These are phyloP conservation scores for Leptosomus discolor DNA, from an alignment of 2,113 vertebrate species.

Conservation along the genomic window DNA sequence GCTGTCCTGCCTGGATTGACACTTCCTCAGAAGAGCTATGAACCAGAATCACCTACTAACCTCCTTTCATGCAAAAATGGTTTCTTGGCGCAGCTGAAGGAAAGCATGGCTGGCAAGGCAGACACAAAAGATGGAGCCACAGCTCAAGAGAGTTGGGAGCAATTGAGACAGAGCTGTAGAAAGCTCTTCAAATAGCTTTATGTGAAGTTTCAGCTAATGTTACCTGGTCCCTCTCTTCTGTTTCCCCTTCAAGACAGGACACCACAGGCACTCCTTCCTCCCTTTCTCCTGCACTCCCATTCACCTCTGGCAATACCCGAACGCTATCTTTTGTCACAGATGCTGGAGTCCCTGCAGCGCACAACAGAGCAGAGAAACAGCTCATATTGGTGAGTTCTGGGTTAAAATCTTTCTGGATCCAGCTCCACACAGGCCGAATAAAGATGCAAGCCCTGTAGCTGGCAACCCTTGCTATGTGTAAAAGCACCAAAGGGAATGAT, in stretches of 20 bases:
- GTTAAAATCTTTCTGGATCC: background rate
- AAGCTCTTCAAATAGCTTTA: background rate
- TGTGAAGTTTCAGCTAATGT: background rate
- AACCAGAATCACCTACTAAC: background rate
- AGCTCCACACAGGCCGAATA: background rate
- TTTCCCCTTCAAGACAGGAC: background rate
- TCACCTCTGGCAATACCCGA: background rate
- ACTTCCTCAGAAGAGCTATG: background rate
- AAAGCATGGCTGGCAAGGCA: rapidly evolving
- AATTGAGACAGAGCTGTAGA: background rate
- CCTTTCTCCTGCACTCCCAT: background rate
- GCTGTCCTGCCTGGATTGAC: background rate
- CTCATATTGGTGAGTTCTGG: background rate
- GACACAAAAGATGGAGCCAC: background rate
- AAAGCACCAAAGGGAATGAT: background rate
- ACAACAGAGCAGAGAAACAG: background rate
- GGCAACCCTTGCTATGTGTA: background rate
- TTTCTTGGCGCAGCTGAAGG: background rate
- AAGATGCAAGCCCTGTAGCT: background rate
- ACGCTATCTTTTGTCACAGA: background rate
- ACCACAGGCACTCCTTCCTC: background rate
- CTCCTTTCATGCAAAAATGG: background rate
- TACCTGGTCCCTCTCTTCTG: background rate
- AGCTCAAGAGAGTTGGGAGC: background rate
- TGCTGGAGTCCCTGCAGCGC: background rate